Percentiles rank a stretch among this genome's conserved stretches.
phyloP scores from a whole-genome alignment of 1,140 invertebrate species.

The Notospermus geniculatus region DNA sequence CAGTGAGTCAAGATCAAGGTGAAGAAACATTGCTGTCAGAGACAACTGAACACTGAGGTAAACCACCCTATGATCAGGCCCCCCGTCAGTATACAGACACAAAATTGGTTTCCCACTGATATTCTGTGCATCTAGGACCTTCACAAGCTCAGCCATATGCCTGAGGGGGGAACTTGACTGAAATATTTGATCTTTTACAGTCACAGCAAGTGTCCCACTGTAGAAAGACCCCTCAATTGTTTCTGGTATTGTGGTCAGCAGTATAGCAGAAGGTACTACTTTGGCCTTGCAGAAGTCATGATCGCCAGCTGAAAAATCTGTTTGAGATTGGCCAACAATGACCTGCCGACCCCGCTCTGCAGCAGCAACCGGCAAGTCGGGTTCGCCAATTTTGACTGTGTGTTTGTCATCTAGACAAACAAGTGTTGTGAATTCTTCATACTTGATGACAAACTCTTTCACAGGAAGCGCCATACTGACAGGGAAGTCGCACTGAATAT shows the following conservation, averaged over 20 bases:
- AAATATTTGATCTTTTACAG: slow-evolving; percentile 24
- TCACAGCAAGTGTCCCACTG: slow-evolving; percentile 17
- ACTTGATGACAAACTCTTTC: slow-evolving; percentile 23
- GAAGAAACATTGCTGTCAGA: slow-evolving; percentile 9
- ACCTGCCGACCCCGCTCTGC: not conserved
- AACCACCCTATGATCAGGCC: slow-evolving; percentile 21
- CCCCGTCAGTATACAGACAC: slow-evolving; percentile 21
- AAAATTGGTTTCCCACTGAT: slow-evolving; percentile 1
- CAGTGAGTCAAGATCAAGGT: slow-evolving; percentile 19
- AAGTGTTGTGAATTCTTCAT: slow-evolving; percentile 6
- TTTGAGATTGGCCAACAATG: not conserved
- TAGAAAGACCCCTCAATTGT: slow-evolving; percentile 18
- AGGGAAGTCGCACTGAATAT: no score
- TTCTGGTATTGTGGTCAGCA: slow-evolving; percentile 19
- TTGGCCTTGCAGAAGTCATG: not conserved
- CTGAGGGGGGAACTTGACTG: slow-evolving; percentile 17
- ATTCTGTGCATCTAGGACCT: slow-evolving; percentile 10
- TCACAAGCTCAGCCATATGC: slow-evolving; percentile 17
- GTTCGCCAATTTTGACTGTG: no score
- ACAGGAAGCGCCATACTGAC: slow-evolving; percentile 22
- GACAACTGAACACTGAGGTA: slow-evolving; percentile 17
- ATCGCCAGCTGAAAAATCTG: not conserved
- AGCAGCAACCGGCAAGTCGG: not conserved
- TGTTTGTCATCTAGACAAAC: slow-evolving; percentile 30
- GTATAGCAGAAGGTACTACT: not conserved